These are phyloP conservation scores for Dasysyrphus tricinctus DNA, from an alignment of 2,888 invertebrate species.

Conservation along the genomic window DNA sequence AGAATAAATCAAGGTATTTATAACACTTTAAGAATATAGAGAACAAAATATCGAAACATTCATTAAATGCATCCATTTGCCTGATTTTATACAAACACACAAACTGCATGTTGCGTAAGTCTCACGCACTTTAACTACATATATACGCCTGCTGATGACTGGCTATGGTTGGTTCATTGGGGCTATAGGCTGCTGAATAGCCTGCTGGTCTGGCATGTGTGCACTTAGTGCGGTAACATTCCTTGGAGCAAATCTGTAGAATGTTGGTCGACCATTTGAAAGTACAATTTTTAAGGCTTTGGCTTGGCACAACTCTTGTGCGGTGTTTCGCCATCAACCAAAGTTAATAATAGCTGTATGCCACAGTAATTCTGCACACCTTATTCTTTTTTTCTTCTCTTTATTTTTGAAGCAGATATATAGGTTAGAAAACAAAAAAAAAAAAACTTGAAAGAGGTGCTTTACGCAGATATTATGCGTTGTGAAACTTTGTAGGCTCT, in stretches of 20 bases:
- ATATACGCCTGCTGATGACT: constrained; percentile 63
- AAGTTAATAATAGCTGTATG: constrained; percentile 72
- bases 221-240: constrained; percentile 75
- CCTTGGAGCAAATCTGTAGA: constrained; percentile 73
- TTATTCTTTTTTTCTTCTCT: constrained; percentile 43
- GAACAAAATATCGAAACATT: constrained; percentile 11
- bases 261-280: constrained; percentile 74
- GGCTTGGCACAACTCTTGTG: constrained; percentile 43
- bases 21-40: constrained; percentile 7
- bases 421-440: constrained; percentile 6
- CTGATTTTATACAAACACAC: constrained; percentile 2
- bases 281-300: constrained; percentile 73
- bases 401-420: constrained; percentile 23
- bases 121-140: constrained; percentile 62
- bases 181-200: neutral
- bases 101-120: constrained; percentile 60
- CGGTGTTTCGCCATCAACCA: constrained; percentile 68
- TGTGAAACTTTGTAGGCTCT: constrained; percentile 47
- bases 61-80: constrained; percentile 33
- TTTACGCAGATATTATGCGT: constrained; percentile 61
- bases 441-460: constrained; percentile 43
- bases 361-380: constrained; percentile 71
- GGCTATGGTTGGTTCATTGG: constrained; percentile 31
- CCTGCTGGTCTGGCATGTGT: constrained; percentile 52
- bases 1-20: constrained; percentile 25